Conservation (phyloP, 2,797 vertebrate genomes). For the Mareca strepera region DNA sequence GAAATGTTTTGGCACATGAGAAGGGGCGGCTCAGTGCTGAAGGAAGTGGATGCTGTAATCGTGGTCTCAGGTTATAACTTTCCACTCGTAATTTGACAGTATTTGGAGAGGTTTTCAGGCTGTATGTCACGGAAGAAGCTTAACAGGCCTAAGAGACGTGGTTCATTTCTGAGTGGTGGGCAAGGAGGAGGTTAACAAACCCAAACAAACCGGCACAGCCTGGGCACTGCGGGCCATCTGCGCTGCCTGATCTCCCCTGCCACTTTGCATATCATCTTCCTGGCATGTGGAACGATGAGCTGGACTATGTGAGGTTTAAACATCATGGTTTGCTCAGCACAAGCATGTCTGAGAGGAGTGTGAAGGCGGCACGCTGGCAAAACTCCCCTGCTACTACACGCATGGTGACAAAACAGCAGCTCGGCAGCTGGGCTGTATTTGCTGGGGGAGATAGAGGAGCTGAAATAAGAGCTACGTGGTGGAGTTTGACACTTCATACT, state of each 20-base stretch:
- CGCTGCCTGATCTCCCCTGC: neutral
- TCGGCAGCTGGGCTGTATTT: neutral
- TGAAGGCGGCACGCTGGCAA: neutral
- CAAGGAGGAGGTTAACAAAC: neutral
- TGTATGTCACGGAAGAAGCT: neutral
- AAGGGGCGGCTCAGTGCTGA: neutral
- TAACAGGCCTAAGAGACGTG: neutral
- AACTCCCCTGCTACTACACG: neutral
- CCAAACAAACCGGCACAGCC: neutral
- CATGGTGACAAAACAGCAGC: neutral
- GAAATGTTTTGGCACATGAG: neutral
- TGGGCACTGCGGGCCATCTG: fast-evolving
- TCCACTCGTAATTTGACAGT: neutral
- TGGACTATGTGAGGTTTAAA: neutral
- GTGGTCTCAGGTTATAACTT: neutral
- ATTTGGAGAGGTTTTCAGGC: neutral
- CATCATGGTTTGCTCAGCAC: neutral
- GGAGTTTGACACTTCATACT: neutral
- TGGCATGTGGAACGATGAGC: fast-evolving
- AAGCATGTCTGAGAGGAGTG: neutral
- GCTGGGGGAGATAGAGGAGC: neutral
- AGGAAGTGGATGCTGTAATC: neutral
- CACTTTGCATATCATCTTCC: neutral
- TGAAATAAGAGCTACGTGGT: neutral
- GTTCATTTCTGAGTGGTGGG: neutral